Evolutionary conservation across 2,113 vertebrate species (phyloP), one percentile per base, ranked within the genome.

Genomic region (Microtus richardsoni): DNA sequence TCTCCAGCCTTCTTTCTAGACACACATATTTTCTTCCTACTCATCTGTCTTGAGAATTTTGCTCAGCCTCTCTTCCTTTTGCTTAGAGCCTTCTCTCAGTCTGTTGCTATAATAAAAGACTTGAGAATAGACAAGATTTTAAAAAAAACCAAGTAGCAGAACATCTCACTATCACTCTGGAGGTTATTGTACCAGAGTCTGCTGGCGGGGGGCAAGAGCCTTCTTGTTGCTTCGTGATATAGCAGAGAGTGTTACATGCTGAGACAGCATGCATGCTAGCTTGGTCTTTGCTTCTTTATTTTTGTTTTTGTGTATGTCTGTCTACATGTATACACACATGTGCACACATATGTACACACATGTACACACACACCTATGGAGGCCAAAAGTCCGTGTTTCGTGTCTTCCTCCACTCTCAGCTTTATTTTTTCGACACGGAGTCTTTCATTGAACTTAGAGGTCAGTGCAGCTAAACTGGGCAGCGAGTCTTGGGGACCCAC

Each of bases 1-100:
- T 49, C 77, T 71, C 49, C 4, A 13, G 83, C 41, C 52, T n/a
- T 62, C 74, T 74, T 91, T 83, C 74, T 22, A 30, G n/a, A 24
- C 22, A 80, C 10, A 36, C 13, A 12, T 64, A 52, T 70, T 96
- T 96, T 64, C 85, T 92, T 47, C 80, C n/a, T 60, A 44, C 85
- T 91, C 71, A 75, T 66, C 75, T 88, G 33, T 74, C 14, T 77
- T 85, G 83, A 78, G 33, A 91, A 70, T 80, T 75, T 41, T 49
- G 58, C 71, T 36, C 22, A 60, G 44, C 60, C 44, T 92, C 22
- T 30, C 70, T 64, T 93, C 58, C 64, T 93, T 41, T 28, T 44
- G n/a, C 68, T 88, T 36, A 30, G 64, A 90, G 30, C 30, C 13
- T 75, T 86, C 73, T 33, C 73, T 84, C 85, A 54, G 62, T 41